Base-by-base conservation (phyloP, 2,797 vertebrate genomes). In the Parotocinclus haroldoi region DNA sequence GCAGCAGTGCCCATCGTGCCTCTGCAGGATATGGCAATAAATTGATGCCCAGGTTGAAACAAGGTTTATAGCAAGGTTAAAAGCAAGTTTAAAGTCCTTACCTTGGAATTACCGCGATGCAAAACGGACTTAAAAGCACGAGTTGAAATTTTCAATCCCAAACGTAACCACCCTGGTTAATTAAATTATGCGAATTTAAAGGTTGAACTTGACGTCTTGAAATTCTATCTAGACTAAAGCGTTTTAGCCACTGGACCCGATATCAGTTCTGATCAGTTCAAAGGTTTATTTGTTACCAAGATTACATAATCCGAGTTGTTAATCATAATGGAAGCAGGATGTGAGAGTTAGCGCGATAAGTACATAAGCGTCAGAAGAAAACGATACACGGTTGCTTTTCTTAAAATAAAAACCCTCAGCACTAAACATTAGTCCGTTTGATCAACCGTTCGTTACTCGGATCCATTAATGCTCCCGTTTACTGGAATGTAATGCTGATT, bases 191-290 rank as follows among this genome's bases (percentile, higher is more conserved):
- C 2, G 27, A 2, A 2, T 2, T 27, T 27, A 27, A 27, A 39
- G 55, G 55, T 9, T 42, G 10, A 11, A 11, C 10, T 9, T 42
- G 40, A 42, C 10, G 1, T 42, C 3, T 42, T 42, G 10, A 9
- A 42, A 42, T 3, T 42, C 3, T 42, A 42, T 42, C 10, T 42
- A 42, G 40, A 42, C 40, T 42, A 8, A 9, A 8, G 27, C 27
- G 27, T 5, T 27, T 27, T 42, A 42, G 40, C 10, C 8, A 42
- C 8, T 42, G 40, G 8, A 42, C 3, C 40, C 9, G 5, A 9
- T 42, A 12, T 11, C 11, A 14, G n/a, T 7, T 54, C 10, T 16
- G n/a, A 10, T 36, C 54, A 58, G 39, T 38, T 58, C 68, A 70
- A 58, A 70, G 45, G 61, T 53, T 27, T 38, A 7, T 37, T 58